These are phyloP conservation scores for Lymantria dispar DNA, from an alignment of 2,888 invertebrate species.

Conservation along the genomic window DNA sequence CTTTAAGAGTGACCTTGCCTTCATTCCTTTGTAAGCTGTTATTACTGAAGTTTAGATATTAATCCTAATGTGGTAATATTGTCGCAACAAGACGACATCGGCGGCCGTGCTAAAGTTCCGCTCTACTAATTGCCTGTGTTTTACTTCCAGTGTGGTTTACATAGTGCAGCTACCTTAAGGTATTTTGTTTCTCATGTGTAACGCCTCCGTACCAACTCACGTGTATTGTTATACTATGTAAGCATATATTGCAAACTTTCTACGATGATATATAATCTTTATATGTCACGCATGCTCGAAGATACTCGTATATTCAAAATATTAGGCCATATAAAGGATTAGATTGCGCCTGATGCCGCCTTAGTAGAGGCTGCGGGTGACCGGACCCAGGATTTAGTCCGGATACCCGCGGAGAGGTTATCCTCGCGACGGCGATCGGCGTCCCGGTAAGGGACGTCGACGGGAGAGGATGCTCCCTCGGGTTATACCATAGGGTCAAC, in stretches of 20 bases:
- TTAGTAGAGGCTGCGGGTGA: too few species aligned
- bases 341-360: too few species aligned
- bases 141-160: conserved; percentile 30
- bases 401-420: too few species aligned
- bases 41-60: conserved; percentile 66
- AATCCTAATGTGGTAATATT: conserved; percentile 60
- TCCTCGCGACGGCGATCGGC: too few species aligned
- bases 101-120: conserved; percentile 51
- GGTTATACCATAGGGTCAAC: too few species aligned
- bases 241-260: background rate
- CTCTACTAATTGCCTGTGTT: conserved; percentile 58
- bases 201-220: background rate
- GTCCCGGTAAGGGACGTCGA: too few species aligned
- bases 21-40: conserved; percentile 46
- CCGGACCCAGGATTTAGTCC: too few species aligned
- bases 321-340: too few species aligned
- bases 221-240: background rate
- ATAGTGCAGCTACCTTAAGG: conserved; percentile 13
- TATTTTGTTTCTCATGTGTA: conserved; percentile 12
- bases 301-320: too few species aligned
- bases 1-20: conserved; percentile 55
- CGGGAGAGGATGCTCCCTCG: too few species aligned
- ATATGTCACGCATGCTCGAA: too few species aligned
- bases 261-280: too few species aligned
- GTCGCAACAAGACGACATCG: conserved; percentile 55